phyloP scores from a whole-genome alignment of 1,140 invertebrate genomes.

The Zophobas morio region DNA sequence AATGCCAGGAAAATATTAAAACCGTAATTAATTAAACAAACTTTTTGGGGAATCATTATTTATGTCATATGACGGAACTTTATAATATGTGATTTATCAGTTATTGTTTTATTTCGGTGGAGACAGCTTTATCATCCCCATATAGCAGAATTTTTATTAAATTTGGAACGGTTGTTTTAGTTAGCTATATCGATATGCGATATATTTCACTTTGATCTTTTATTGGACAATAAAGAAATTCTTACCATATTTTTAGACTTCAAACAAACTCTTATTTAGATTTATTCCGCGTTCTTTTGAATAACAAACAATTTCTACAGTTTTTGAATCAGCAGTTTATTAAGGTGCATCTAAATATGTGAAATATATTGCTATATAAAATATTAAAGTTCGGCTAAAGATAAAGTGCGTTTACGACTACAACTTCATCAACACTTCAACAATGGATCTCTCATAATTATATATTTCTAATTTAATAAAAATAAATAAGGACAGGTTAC shows the following conservation, averaged over 20 bases:
- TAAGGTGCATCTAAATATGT: no score
- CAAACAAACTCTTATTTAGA: neutral
- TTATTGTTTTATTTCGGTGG: neutral
- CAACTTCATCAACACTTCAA: no score
- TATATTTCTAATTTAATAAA: no score
- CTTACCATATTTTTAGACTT: neutral
- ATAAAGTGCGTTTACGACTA: no score
- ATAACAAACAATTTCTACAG: neutral
- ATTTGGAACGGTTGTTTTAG: neutral
- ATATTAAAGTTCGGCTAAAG: no score
- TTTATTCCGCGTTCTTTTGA: neutral
- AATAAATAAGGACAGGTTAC: no score
- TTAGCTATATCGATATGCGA: neutral
- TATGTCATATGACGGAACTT: neutral
- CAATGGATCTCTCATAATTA: no score
- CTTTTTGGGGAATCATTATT: neutral
- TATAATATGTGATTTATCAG: neutral
- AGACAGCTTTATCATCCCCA: neutral
- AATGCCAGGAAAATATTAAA: no score
- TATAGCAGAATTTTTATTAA: neutral
- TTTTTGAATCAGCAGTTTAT: no score
- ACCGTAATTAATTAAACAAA: no score
- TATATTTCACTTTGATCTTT: neutral
- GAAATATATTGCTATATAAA: no score
- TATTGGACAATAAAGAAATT: constrained; percentile 1